These are phyloP conservation scores for Hecatera dysodea DNA, from an alignment of 2,888 invertebrate genomes.

Conservation along the genomic window DNA sequence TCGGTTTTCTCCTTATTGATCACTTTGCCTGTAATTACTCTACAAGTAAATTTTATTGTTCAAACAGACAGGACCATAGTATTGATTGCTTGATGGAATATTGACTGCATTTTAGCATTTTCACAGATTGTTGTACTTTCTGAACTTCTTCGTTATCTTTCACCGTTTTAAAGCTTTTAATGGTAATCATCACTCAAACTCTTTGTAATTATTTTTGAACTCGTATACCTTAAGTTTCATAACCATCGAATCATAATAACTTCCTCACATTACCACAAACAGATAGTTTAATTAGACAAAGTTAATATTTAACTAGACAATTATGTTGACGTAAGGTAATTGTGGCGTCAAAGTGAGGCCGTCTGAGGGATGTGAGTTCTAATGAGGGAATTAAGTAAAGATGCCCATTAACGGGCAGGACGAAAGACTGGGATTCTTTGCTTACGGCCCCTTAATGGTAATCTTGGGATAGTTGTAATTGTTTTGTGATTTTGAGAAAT, in stretches of 20 bases:
- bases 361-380: constrained; percentile 18
- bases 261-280: background rate
- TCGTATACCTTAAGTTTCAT: too few species aligned
- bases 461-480: constrained; percentile 16
- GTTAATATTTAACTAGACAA: constrained; percentile 64
- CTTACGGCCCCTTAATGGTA: background rate
- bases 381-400: constrained; percentile 40
- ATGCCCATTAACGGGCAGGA: constrained; percentile 49
- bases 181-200: too few species aligned
- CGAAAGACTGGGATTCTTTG: constrained; percentile 29
- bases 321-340: constrained; percentile 57
- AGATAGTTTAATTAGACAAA: constrained; percentile 54
- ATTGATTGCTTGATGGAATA: background rate
- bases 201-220: too few species aligned
- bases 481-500: constrained; percentile 12
- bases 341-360: constrained; percentile 30
- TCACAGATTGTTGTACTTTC: background rate
- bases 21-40: background rate
- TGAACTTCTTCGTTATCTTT: background rate
- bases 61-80: too few species aligned
- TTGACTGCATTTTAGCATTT: background rate
- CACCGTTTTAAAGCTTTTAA: background rate
- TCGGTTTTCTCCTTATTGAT: background rate
- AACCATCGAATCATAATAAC: background rate
- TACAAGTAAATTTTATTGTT: background rate